Evolutionary conservation across 2,797 vertebrate genomes (phyloP), one percentile per base, ranked within the genome.

Genomic region (Vipera latastei): DNA sequence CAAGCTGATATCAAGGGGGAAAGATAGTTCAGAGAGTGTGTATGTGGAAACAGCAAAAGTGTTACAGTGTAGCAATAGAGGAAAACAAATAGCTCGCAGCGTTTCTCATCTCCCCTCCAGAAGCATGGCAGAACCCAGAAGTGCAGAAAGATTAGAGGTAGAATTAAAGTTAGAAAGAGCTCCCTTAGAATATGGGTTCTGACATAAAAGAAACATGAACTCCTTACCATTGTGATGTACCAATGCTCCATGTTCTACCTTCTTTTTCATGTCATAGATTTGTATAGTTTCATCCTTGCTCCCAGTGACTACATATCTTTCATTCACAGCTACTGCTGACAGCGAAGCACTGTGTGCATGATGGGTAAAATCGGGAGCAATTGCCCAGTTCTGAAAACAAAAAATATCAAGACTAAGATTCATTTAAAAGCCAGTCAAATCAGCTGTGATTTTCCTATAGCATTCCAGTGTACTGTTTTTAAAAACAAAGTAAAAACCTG

Each of bases 201-300:
- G 51, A 53, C 51, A 53, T 53, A 53, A 32, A 86, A 0, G 1
- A 89, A 89, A 18, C 86, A 61, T 78, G 44, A 26, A 1, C 91
- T 86, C 94, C 96, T 98, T 96, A 99, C 99, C 99, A 0, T 98
- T 97, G 92, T 99, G 99, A 89, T 99, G 98, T 89, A 99, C 96
- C 94, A 99, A 89, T 0, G 98, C 97, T 0, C 99, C 99, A 0
- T 99, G 98, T 91, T 99, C 99, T 4, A 93, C 94, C 91, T 97
- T 98, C 96, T 98, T 99, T 96, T 98, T 98, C 98, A 99, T 98
- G 93, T 99, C 98, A 92, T 99, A 99, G 88, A 99, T 97, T 93
- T 99, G 98, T 51, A 99, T 99, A 0, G 98, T 99, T 97, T 99
- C 99, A 96, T 99, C 99, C 97, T 97, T 99, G 97, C 99, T 99